Percentiles rank a stretch among this genome's conserved stretches.
Evolutionary conservation across 2,113 vertebrate genomes (phyloP).

Genomic region (Melanocharis versteri): DNA sequence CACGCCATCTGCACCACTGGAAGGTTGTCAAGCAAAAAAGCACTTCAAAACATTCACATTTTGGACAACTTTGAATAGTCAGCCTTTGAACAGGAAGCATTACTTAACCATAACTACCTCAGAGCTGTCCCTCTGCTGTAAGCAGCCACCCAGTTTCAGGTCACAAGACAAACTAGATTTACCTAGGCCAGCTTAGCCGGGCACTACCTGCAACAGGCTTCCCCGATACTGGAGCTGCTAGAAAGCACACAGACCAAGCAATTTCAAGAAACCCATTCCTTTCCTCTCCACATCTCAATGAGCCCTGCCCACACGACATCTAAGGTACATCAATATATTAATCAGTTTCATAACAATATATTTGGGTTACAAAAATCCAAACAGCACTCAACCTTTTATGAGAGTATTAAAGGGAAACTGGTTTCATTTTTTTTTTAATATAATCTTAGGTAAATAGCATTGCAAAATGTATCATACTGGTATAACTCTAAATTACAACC

Average conservation of each 20-base stretch:
- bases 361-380: not conserved
- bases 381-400: not conserved
- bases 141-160: not conserved
- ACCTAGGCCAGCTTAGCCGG: not conserved
- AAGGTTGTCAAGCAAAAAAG: not conserved
- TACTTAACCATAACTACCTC: not conserved
- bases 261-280: not conserved
- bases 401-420: not conserved
- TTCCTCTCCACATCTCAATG: not conserved
- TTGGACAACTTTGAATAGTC: not conserved
- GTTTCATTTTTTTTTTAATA: not conserved
- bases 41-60: not conserved
- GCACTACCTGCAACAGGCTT: not conserved
- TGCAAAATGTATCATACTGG: not conserved
- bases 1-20: rapidly evolving
- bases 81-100: not conserved
- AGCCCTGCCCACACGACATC: not conserved
- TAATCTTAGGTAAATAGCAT: not conserved
- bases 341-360: not conserved
- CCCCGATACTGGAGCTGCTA: not conserved
- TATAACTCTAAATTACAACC: not conserved
- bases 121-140: not conserved
- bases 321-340: not conserved
- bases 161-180: not conserved
- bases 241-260: not conserved